phyloP scores from a whole-genome alignment of 2,113 vertebrate species.

The Pollachius pollachius region DNA sequence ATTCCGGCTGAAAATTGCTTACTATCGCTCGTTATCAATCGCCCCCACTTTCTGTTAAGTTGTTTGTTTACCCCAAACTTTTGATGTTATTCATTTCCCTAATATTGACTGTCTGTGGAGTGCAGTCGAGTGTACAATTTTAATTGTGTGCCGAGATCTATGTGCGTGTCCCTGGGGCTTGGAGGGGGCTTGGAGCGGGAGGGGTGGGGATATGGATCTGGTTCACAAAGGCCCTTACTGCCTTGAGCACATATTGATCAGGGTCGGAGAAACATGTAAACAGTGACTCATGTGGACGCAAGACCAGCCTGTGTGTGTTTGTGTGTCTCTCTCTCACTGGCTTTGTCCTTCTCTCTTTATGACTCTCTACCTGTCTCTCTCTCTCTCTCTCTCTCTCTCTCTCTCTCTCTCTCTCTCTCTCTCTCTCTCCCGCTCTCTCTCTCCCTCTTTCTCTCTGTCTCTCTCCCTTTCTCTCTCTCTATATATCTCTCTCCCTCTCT shows the following conservation, averaged over 20 bases:
- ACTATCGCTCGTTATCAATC: too few species aligned
- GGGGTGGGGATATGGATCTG: slow-evolving; percentile 56
- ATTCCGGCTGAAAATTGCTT: too few species aligned
- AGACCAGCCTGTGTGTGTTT: slow-evolving; percentile 1
- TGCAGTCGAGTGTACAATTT: slow-evolving; percentile 65
- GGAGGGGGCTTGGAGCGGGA: not conserved
- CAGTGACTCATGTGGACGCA: slow-evolving; percentile 35
- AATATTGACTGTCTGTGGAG: slow-evolving; percentile 55
- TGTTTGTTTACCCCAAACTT: slow-evolving; percentile 30
- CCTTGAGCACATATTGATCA: slow-evolving; percentile 58
- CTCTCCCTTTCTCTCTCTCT: too few species aligned
- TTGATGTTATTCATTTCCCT: slow-evolving; percentile 45
- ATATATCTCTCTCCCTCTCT: too few species aligned
- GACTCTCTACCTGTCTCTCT: too few species aligned
- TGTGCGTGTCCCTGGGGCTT: slow-evolving; percentile 22
- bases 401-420: too few species aligned
- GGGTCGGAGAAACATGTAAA: slow-evolving; percentile 42
- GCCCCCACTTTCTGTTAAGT: too few species aligned
- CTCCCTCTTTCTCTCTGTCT: too few species aligned
- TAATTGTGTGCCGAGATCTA: slow-evolving; percentile 64
- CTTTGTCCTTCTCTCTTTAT: too few species aligned
- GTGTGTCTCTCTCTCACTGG: not conserved
- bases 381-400: too few species aligned
- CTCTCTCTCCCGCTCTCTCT: too few species aligned
- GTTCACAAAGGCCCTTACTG: slow-evolving; percentile 50